These are phyloP conservation scores for Bergia sp. DNA, from an alignment of 92 coral and sea anemone genomes.

Conservation along the genomic window DNA sequence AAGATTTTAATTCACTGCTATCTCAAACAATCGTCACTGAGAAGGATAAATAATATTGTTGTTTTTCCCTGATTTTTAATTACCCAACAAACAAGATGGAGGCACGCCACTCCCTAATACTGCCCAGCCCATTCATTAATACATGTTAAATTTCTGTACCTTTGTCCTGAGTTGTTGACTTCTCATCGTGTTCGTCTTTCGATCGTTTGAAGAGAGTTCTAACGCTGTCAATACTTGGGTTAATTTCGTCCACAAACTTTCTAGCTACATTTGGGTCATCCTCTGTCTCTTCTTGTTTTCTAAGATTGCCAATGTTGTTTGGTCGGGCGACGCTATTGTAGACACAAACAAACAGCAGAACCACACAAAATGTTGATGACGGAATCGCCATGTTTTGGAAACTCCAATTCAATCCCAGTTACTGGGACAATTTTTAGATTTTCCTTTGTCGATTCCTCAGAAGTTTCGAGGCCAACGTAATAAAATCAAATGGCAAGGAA, in stretches of 20 bases:
- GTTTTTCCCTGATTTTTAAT: background rate
- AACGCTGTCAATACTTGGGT: background rate
- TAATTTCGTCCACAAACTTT: constrained; percentile 1
- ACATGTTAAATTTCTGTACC: constrained; percentile 7
- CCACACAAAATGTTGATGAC: background rate
- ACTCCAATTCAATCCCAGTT: background rate
- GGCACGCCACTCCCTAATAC: background rate
- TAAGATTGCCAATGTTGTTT: background rate
- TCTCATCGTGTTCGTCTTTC: background rate
- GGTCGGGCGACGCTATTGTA: constrained; percentile 33
- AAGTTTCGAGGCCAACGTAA: constrained; percentile 4
- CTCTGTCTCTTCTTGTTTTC: background rate
- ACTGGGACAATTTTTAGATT: background rate
- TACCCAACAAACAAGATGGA: background rate
- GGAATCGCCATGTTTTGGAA: constrained; percentile 20
- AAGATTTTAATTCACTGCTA: background rate
- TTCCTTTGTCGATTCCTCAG: background rate
- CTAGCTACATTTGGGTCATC: background rate
- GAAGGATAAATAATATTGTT: background rate
- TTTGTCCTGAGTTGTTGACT: background rate
- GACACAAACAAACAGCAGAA: constrained; percentile 9
- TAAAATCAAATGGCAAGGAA: constrained; percentile 22
- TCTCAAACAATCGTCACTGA: background rate
- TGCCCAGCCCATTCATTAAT: background rate
- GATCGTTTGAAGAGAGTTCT: constrained; percentile 41